Evolutionary conservation across 35 echinoderm and acorn worm species (phyloP).

Genomic region (Lytechinus variegatus): DNA sequence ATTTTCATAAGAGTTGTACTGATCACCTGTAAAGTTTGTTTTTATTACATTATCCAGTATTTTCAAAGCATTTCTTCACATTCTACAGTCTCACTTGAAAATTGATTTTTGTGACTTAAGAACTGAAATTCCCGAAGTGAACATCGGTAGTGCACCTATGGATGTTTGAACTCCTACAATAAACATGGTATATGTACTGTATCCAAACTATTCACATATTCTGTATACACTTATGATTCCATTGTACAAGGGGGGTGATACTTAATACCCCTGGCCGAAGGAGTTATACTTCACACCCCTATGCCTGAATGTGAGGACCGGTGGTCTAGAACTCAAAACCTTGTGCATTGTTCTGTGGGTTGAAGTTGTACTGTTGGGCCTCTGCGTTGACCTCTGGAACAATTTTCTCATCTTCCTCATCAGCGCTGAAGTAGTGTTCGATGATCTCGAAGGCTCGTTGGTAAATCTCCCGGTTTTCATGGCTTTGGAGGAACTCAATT

Average conservation of each 20-base stretch:
- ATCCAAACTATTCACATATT: neutral
- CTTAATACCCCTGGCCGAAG: neutral
- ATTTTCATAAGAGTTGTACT: neutral
- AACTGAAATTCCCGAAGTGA: neutral
- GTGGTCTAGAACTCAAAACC: conserved; percentile 72
- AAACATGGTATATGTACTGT: too few relatives aligned
- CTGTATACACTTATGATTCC: neutral
- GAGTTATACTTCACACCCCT: neutral
- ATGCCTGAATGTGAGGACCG: neutral
- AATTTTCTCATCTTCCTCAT: conserved; percentile 87
- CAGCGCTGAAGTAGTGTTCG: conserved; percentile 90
- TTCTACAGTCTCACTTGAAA: neutral
- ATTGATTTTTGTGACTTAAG: neutral
- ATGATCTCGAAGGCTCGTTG: conserved; percentile 95
- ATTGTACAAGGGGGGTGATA: neutral
- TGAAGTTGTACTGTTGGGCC: conserved; percentile 89
- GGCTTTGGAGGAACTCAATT: conserved; percentile 99
- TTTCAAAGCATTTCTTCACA: neutral
- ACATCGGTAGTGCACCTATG: neutral
- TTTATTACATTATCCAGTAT: neutral
- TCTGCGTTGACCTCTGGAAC: conserved; percentile 76
- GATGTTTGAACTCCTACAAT: too few relatives aligned
- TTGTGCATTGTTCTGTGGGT: conserved; percentile 81
- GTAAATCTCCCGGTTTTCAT: conserved; percentile 97
- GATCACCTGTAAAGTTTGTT: neutral